Percentiles rank a stretch among this genome's conserved stretches.
Conservation (phyloP, 2,797 vertebrate species). For the Tympanoctomys barrerae region DNA sequence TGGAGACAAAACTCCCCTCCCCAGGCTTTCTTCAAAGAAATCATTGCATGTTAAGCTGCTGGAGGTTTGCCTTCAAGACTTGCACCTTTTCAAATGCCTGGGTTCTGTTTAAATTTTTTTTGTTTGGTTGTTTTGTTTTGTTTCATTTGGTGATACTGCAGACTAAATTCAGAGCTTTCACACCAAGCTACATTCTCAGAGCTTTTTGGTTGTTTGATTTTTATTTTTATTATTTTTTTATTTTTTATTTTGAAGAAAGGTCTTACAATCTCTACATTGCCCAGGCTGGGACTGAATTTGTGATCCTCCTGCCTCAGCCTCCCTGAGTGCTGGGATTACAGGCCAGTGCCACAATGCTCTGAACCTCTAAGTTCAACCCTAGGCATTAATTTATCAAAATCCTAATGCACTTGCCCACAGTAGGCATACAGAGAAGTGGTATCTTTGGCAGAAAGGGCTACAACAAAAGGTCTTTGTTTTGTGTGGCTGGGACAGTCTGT, state of each 20-base stretch:
- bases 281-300: neutral
- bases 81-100: neutral
- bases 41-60: neutral
- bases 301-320: neutral
- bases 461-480: conserved; percentile 47
- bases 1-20: neutral
- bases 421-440: neutral
- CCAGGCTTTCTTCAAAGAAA: conserved; percentile 18
- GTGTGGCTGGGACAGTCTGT: neutral
- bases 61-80: conserved; percentile 14
- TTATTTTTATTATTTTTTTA: too few species aligned
- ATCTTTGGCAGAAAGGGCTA: neutral
- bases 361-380: neutral
- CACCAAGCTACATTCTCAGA: neutral
- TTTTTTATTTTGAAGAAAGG: neutral
- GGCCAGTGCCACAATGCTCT: neutral
- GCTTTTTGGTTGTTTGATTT: neutral
- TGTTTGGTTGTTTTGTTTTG: neutral
- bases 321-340: neutral
- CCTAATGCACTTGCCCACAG: neutral
- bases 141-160: neutral
- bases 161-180: neutral
- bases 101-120: neutral
- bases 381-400: neutral
- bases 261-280: neutral